Evolutionary conservation across 2,113 vertebrate species (phyloP).

Genomic region (Gymnarchus niloticus): DNA sequence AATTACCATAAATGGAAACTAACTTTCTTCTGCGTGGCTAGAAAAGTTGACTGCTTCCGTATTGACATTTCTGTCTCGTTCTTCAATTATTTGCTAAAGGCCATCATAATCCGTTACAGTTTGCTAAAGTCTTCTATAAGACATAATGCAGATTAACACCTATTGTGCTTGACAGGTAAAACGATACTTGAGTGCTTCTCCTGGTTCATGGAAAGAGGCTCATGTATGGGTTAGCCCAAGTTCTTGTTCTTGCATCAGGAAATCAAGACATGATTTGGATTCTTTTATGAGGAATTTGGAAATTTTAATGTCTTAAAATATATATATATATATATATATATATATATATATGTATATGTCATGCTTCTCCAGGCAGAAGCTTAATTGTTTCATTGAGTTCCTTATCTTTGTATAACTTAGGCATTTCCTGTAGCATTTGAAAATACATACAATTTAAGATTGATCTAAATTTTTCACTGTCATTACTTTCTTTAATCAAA

Average conservation of each 20-base stretch:
- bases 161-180: conserved; percentile 22
- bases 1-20: conserved; percentile 26
- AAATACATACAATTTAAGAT: conserved; percentile 1
- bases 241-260: conserved; percentile 14
- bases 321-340: not conserved
- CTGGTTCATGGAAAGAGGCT: conserved; percentile 24
- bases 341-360: too few species aligned
- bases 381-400: not conserved
- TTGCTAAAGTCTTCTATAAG: conserved; percentile 14
- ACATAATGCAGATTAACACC: conserved; percentile 23
- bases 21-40: conserved; percentile 14
- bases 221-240: conserved; percentile 6
- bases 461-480: not conserved
- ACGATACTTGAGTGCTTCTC: conserved; percentile 20
- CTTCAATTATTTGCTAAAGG: conserved; percentile 32
- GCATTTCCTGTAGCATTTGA: not conserved
- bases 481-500: not conserved
- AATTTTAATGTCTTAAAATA: conserved; percentile 24
- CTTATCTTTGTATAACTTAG: not conserved
- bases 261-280: not conserved
- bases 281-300: conserved; percentile 29
- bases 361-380: not conserved
- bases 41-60: conserved; percentile 28
- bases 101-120: conserved; percentile 30
- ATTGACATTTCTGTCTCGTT: not conserved